Evolutionary conservation across 2,113 vertebrate genomes (phyloP).

Genomic region (Aphelocoma coerulescens): DNA sequence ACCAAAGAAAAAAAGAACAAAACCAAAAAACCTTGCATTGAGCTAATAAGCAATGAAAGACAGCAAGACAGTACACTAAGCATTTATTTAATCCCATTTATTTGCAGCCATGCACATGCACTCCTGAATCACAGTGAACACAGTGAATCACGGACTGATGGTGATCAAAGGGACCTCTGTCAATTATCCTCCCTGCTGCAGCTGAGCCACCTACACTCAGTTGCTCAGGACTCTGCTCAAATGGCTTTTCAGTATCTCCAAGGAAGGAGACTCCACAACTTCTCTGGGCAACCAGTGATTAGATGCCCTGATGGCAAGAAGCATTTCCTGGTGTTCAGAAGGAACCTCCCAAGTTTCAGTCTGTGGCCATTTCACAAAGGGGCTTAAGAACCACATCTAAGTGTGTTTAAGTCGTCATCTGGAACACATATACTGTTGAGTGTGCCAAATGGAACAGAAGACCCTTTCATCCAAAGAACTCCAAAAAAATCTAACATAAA

Average conservation of each 20-base stretch:
- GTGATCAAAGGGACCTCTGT: neutral
- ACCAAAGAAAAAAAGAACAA: no score
- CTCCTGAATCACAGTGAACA: neutral
- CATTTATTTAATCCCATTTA: neutral
- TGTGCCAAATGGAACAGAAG: neutral
- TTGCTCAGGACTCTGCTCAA: neutral
- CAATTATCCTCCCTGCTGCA: neutral
- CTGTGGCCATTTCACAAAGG: neutral
- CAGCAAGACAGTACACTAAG: neutral
- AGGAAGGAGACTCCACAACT: neutral
- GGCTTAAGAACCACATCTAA: neutral
- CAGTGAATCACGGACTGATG: neutral
- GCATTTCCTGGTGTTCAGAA: neutral
- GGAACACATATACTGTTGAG: accelerated
- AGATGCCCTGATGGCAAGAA: neutral
- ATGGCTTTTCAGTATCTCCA: neutral
- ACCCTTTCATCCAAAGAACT: neutral
- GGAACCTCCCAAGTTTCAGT: neutral
- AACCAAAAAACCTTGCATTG: neutral
- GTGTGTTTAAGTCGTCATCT: neutral
- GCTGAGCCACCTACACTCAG: neutral
- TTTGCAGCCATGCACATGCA: neutral
- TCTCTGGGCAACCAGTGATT: neutral
- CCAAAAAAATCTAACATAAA: neutral
- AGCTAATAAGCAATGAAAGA: neutral